These are phyloP conservation scores for Drosophila affinis DNA, from an alignment of 2,888 invertebrate species.

Conservation along the genomic window DNA sequence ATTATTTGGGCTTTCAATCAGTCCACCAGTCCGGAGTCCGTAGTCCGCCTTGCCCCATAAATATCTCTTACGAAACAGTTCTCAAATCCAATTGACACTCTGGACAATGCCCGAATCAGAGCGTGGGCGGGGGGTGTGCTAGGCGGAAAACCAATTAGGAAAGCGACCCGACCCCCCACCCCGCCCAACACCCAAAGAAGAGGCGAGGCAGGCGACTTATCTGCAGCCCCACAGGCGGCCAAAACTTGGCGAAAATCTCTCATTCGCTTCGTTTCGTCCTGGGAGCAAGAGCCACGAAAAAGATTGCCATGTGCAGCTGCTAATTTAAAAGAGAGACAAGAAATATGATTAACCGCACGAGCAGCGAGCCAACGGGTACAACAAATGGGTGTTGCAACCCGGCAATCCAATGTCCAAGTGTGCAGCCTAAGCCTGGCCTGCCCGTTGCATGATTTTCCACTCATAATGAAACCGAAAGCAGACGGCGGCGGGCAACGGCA, in stretches of 20 bases:
- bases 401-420: conserved; percentile 36
- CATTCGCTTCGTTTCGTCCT: background rate
- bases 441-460: conserved; percentile 68
- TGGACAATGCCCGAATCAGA: conserved; percentile 35
- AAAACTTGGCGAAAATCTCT: background rate
- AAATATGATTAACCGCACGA: conserved; percentile 75
- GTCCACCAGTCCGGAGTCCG: background rate
- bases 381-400: conserved; percentile 71
- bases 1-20: conserved; percentile 17
- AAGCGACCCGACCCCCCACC: conserved; percentile 11
- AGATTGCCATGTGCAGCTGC: conserved; percentile 60
- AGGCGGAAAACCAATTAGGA: conserved; percentile 51
- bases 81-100: conserved; percentile 43
- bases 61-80: conserved; percentile 37
- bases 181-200: conserved; percentile 25
- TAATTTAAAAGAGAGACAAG: conserved; percentile 60
- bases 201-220: conserved; percentile 17
- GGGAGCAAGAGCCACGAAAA: conserved; percentile 4
- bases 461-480: conserved; percentile 77
- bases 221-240: conserved; percentile 3
- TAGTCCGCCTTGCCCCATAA: conserved; percentile 1
- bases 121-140: conserved; percentile 20
- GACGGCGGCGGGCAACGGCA: conserved; percentile 56
- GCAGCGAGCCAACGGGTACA: conserved; percentile 47
- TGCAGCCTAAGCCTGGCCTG: conserved; percentile 22